These are phyloP conservation scores for Calephelis nemesis DNA, from an alignment of 1,140 invertebrate genomes.

Conservation along the genomic window DNA sequence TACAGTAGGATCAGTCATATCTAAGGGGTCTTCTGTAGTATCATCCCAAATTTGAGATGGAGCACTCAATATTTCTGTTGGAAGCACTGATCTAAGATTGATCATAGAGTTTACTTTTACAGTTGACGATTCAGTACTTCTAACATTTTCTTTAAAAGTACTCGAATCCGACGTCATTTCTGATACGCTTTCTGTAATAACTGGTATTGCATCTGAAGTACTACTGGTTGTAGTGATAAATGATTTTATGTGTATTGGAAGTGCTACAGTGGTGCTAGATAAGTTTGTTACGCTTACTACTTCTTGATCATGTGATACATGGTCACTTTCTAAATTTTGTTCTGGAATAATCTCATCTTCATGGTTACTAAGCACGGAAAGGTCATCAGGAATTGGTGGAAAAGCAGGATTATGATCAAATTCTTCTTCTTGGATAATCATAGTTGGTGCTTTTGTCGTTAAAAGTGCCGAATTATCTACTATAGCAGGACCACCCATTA, in stretches of 20 bases:
- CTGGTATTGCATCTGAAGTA: constrained; percentile 33
- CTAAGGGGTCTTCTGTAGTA: constrained; percentile 37
- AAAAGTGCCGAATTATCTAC: constrained; percentile 35
- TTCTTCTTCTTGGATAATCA: constrained; percentile 63
- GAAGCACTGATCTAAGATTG: constrained; percentile 61
- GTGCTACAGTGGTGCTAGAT: constrained; percentile 33
- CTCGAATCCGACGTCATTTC: constrained; percentile 35
- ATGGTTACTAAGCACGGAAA: constrained; percentile 58
- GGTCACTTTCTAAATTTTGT: constrained; percentile 53
- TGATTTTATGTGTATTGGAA: constrained; percentile 40
- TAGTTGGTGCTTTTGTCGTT: constrained; percentile 49
- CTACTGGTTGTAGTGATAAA: constrained; percentile 35
- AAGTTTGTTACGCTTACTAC: constrained; percentile 33
- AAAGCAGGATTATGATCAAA: constrained; percentile 66
- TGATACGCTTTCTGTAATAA: constrained; percentile 34
- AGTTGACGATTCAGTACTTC: constrained; percentile 38
- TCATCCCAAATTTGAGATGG: constrained; percentile 54
- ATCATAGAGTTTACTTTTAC: constrained; percentile 55
- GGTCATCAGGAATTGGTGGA: constrained; percentile 67
- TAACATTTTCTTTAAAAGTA: constrained; percentile 29
- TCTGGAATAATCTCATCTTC: constrained; percentile 65
- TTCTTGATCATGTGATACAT: constrained; percentile 43
- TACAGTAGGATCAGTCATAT: constrained; percentile 35
- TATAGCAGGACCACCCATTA: constrained; percentile 42
- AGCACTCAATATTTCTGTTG: constrained; percentile 57